A percentile compares a stretch with the other conserved stretches of the same genome.
These are phyloP conservation scores for Lathronympha strigana DNA, from an alignment of 2,888 invertebrate genomes.

Conservation along the genomic window DNA sequence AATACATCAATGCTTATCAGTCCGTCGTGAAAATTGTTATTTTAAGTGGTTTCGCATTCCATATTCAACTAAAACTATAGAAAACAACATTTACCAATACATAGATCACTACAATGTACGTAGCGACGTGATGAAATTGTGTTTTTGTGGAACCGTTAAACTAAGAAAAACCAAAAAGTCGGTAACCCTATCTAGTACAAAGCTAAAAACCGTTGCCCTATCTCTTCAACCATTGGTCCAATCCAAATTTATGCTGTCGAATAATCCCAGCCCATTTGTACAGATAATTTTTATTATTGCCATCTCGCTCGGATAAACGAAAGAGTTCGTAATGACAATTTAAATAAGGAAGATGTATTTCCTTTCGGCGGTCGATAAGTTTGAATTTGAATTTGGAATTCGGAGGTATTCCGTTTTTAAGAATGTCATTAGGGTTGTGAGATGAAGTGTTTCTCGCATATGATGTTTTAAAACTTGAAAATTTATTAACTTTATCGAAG, in stretches of 20 bases:
- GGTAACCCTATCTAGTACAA: conserved; percentile 63
- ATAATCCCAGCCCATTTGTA: conserved; percentile 83
- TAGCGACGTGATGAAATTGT: no score
- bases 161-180: conserved; percentile 46
- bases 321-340: conserved; percentile 84
- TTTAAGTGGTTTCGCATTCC: no score
- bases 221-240: conserved; percentile 79
- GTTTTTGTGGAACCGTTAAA: background rate
- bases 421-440: conserved; percentile 61
- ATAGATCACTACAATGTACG: no score
- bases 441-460: background rate
- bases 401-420: conserved; percentile 66
- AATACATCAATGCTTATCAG: no score
- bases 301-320: conserved; percentile 81
- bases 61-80: no score
- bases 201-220: conserved; percentile 80
- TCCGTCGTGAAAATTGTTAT: no score
- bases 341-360: conserved; percentile 83
- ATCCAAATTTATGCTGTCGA: conserved; percentile 83
- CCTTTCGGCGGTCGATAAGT: conserved; percentile 77
- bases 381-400: conserved; percentile 73
- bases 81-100: no score
- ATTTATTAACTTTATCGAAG: no score
- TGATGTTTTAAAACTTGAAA: background rate
- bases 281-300: conserved; percentile 85